phyloP scores from a whole-genome alignment of 2,113 vertebrate genomes.

The Sminthopsis crassicaudata region DNA sequence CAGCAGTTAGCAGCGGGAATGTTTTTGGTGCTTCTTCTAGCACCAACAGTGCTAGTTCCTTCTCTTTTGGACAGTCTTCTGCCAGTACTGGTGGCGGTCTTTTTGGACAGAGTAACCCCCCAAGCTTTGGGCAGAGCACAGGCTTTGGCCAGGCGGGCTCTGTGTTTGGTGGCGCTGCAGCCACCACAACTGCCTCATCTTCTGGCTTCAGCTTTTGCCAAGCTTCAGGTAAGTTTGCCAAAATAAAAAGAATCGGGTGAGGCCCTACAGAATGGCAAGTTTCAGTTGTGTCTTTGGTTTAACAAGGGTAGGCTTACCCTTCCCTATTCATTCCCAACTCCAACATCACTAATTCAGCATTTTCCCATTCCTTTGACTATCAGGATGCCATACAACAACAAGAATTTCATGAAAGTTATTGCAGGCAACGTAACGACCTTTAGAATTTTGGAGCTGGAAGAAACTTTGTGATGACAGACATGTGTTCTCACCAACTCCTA shows the following conservation, averaged over 20 bases:
- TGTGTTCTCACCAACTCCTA: too few relatives aligned
- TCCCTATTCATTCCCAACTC: neutral
- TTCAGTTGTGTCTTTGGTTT: neutral
- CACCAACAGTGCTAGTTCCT: conserved; percentile 85
- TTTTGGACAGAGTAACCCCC: conserved; percentile 89
- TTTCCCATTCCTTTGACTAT: neutral
- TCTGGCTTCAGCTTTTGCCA: conserved; percentile 94
- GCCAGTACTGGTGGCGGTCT: conserved; percentile 81
- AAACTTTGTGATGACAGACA: neutral
- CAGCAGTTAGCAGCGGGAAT: conserved; percentile 77
- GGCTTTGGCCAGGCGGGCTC: conserved; percentile 89
- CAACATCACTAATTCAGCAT: neutral
- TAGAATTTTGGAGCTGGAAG: neutral
- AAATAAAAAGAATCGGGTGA: neutral
- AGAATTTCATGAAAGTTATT: neutral
- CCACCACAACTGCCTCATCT: conserved; percentile 88
- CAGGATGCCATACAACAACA: neutral
- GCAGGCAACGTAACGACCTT: neutral
- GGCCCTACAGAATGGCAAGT: accelerated
- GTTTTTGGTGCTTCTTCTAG: conserved; percentile 87
- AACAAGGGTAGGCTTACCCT: neutral
- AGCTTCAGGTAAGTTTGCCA: conserved; percentile 86
- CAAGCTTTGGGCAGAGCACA: conserved; percentile 90
- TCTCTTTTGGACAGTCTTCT: conserved; percentile 89
- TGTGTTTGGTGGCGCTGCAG: conserved; percentile 86